phyloP scores from a whole-genome alignment of 2,888 invertebrate genomes.

The Rhagonycha fulva region DNA sequence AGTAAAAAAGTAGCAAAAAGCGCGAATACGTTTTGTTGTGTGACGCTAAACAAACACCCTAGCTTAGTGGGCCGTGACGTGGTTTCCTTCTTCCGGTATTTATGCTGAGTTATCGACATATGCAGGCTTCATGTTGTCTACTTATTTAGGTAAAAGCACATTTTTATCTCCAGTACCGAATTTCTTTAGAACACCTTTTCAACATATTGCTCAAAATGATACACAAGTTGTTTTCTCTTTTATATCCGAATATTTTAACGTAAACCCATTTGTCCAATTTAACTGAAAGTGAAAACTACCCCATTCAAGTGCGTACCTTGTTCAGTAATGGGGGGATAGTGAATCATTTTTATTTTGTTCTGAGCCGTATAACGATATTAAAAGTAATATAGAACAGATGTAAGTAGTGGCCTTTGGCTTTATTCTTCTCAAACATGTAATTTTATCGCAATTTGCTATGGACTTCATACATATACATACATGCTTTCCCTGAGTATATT shows the following conservation, averaged over 20 bases:
- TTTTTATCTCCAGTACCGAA: neutral
- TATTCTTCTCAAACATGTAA: conserved; percentile 23
- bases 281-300: conserved; percentile 25
- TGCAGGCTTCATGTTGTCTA: conserved; percentile 5
- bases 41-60: conserved; percentile 33
- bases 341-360: conserved; percentile 30
- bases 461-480: neutral
- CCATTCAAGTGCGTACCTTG: conserved; percentile 8
- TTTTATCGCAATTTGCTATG: conserved; percentile 23
- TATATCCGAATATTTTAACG: conserved; percentile 1
- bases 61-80: conserved; percentile 37
- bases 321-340: conserved; percentile 18
- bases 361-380: conserved; percentile 22
- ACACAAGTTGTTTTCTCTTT: neutral
- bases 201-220: neutral
- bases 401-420: conserved; percentile 25
- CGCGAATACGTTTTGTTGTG: conserved; percentile 35
- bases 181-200: neutral
- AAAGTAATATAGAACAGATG: conserved; percentile 30
- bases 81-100: conserved; percentile 38
- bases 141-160: neutral
- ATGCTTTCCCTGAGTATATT: conserved; percentile 19
- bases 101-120: conserved; percentile 25
- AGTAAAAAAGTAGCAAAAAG: conserved; percentile 30
- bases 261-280: conserved; percentile 18